Evolutionary conservation across 1,140 invertebrate genomes (phyloP).

Genomic region (Pachypsylla venusta): DNA sequence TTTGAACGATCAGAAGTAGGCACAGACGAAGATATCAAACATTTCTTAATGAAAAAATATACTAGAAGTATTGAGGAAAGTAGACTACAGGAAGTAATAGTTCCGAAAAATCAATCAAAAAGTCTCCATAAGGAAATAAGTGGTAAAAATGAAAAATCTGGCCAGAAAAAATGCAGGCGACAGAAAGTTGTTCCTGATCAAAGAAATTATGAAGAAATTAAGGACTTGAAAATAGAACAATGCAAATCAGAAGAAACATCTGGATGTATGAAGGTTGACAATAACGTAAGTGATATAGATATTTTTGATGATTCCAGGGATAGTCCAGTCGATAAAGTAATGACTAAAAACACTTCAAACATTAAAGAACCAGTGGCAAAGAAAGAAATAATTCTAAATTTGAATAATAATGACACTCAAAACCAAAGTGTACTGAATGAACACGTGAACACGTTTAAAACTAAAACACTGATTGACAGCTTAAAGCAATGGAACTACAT

Average conservation of each 20-base stretch:
- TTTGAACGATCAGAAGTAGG: too few relatives aligned
- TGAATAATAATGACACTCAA: neutral
- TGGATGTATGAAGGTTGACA: neutral
- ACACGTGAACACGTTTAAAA: neutral
- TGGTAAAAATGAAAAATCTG: neutral
- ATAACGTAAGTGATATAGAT: neutral
- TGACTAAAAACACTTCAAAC: neutral
- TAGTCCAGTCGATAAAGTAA: neutral
- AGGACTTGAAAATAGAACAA: neutral
- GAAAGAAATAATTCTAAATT: neutral
- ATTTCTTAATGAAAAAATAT: too few relatives aligned
- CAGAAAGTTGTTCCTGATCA: neutral
- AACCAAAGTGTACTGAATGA: neutral
- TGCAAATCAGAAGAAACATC: neutral
- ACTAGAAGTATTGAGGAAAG: too few relatives aligned
- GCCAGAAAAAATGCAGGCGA: neutral
- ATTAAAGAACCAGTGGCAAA: neutral
- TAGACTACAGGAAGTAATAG: too few relatives aligned
- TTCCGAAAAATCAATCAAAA: neutral
- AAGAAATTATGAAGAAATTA: neutral
- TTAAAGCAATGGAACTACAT: neutral
- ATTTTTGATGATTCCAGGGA: slow-evolving; percentile 4
- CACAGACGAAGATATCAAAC: too few relatives aligned
- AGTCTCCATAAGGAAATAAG: neutral
- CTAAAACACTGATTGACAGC: neutral